Evolutionary conservation across 2,113 vertebrate species (phyloP), one percentile per base, ranked within the genome.

Genomic region (Dasyornis broadbenti): DNA sequence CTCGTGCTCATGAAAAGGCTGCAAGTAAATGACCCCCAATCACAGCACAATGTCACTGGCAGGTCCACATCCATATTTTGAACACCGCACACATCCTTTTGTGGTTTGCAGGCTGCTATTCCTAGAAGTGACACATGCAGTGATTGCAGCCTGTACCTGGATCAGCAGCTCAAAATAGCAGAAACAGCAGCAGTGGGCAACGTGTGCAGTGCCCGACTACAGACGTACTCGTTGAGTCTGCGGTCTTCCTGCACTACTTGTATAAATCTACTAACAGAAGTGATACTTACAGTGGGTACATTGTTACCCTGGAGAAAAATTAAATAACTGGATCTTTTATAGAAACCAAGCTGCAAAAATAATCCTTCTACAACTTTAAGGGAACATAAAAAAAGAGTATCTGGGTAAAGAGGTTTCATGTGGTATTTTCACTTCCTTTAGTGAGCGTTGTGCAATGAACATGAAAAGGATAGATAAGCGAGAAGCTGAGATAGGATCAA

Each of bases 141-240:
- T 14, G 75, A 56, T 9, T 44, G 53, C 6, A 13, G 57, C 26
- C 31, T 54, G 44, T 13, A 75, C 72, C 85, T 94, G 90, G 90
- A 84, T 49, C 47, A 45, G 64, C 44, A 92, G 63, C 83, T 86
- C 59, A 82, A 64, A 86, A 94, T 22, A 81, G 47, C 71, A 64
- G 53, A 64, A 86, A 94, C 20, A 81, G 47, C 71, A 64, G 53
- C 71, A 91, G 53, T 23, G 30, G 68, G 28, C 57, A 82, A 57
- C 0, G 0, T 9, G 17, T 30, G n/a, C 31, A 1, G 47, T 39
- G 42, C 59, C 37, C 3, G 1, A 72, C 45, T 33, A 28, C 13
- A 57, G 35, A 37, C 0, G 0, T 37, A 49, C 0, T 0, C 59
- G 65, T 24, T 6, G 14, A 75, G n/a, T 17, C 44, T 35, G 26